Base-by-base conservation (phyloP, 92 coral and sea anemone genomes). In the Epizoanthus rinbou region DNA sequence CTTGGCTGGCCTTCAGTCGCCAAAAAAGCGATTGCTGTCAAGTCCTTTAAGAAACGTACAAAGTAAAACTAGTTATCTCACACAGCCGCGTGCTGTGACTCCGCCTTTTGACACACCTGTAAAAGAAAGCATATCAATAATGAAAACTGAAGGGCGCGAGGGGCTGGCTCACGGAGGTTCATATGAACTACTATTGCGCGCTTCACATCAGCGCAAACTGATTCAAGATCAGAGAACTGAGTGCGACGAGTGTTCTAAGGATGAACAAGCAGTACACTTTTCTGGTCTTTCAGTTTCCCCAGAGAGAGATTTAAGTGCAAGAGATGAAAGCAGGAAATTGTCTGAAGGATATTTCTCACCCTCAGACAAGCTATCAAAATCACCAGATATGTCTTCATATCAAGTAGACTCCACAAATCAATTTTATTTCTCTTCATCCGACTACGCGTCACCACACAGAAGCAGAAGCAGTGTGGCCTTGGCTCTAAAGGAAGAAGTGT, bases 1-100 rank as follows among this genome's bases (percentile, higher is more conserved):
- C 28, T 78, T 78, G 82, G 82, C 82, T 21, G 82, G 82, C 43
- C 25, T 78, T 21, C 82, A 78, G 6, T 78, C 82, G 60, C 82
- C 82, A 78, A 78, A 62, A 37, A 78, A 62, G 5, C 22, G 16
- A 37, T 23, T 78, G 4, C 82, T 58, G 23, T 78, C 57, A 13
- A 78, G 82, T 16, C 82, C 82, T 57, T 37, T 14, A n/a, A 60
- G 82, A 63, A 78, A 43, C 2, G 4, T 45, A 7, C 58, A 78
- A 52, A n/a, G 72, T 22, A 78, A 22, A 60, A 13, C 57, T 22
- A 11, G 45, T 10, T 24, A 33, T 11, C 58, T 60, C 3, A 43
- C 22, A 21, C 41, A 7, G 8, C 62, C 37, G 70, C 57, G 28
- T 0, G 39, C 9, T 41, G 58, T 60, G 17, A 16, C 71, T 62